A percentile compares a stretch with the other conserved stretches of the same genome.
Conservation (phyloP, 2,797 vertebrate species). For the Gallinago solitaria region DNA sequence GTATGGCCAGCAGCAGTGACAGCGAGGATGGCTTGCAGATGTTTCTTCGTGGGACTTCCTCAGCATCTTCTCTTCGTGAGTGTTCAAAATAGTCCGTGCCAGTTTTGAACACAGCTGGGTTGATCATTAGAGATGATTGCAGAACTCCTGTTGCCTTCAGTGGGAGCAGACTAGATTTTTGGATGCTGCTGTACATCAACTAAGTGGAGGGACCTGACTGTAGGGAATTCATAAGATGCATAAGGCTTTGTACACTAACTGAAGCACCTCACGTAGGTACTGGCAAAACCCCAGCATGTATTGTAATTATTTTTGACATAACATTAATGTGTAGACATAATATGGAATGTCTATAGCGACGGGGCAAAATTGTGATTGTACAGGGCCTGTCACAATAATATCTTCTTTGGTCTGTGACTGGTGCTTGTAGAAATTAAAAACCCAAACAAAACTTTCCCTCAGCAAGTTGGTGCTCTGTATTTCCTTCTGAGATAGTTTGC, state of each 20-base stretch:
- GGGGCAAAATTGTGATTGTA: neutral
- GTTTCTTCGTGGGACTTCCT: slow-evolving; percentile 88
- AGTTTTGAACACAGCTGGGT: neutral
- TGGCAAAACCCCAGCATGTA: neutral
- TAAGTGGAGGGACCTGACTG: neutral
- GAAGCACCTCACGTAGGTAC: neutral
- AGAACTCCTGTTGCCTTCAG: neutral
- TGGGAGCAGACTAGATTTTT: neutral
- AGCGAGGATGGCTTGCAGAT: slow-evolving; percentile 92
- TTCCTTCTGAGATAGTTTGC: neutral
- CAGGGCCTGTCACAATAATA: neutral
- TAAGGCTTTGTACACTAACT: neutral
- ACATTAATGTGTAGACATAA: neutral
- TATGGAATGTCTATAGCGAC: neutral
- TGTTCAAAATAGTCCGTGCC: slow-evolving; percentile 8
- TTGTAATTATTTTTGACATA: neutral
- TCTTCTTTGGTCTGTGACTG: neutral
- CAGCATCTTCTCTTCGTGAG: slow-evolving; percentile 90
- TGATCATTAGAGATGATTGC: neutral
- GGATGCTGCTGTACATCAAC: neutral
- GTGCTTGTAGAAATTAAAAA: neutral
- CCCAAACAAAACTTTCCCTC: neutral
- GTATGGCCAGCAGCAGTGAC: slow-evolving; percentile 93
- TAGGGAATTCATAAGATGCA: neutral
- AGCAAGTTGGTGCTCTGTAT: neutral